Percentiles rank a stretch among this genome's conserved stretches.
Evolutionary conservation across 2,888 invertebrate genomes (phyloP).

Genomic region (Anoplius nigerrimus): DNA sequence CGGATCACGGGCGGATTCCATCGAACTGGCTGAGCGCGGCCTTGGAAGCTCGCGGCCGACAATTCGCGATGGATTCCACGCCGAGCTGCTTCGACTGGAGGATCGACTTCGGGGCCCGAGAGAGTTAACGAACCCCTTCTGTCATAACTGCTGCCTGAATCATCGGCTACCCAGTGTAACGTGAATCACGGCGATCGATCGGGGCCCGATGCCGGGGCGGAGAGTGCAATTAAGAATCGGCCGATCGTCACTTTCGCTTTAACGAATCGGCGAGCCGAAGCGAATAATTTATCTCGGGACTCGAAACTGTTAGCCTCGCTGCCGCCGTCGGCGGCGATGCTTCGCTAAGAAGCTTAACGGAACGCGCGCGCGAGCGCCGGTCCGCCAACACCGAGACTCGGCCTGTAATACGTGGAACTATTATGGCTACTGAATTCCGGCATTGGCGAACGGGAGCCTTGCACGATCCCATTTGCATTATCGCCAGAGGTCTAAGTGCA

Average conservation of each 20-base stretch:
- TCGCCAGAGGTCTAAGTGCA: slow-evolving; percentile 67
- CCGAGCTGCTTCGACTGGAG: too few species aligned
- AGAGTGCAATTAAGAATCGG: too few species aligned
- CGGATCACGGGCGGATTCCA: background rate
- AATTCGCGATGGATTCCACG: too few species aligned
- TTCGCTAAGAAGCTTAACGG: background rate
- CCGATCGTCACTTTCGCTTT: background rate
- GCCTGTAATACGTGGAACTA: slow-evolving; percentile 50
- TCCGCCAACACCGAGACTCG: slow-evolving; percentile 5
- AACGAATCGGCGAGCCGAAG: background rate
- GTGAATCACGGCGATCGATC: slow-evolving; percentile 2
- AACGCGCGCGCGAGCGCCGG: background rate
- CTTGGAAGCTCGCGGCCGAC: too few species aligned
- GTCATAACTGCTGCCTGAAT: too few species aligned
- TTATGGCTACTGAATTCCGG: slow-evolving; percentile 55
- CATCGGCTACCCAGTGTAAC: too few species aligned
- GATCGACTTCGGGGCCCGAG: too few species aligned
- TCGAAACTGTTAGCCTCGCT: too few species aligned
- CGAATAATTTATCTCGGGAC: background rate
- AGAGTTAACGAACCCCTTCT: too few species aligned
- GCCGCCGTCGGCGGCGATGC: too few species aligned
- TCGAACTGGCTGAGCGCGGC: background rate
- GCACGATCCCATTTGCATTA: slow-evolving; percentile 63
- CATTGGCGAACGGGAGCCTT: slow-evolving; percentile 42
- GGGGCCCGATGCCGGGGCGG: background rate